Percentiles rank a stretch among this genome's conserved stretches.
These are phyloP conservation scores for Hippocampus abdominalis DNA, from an alignment of 2,113 vertebrate genomes.

Conservation along the genomic window DNA sequence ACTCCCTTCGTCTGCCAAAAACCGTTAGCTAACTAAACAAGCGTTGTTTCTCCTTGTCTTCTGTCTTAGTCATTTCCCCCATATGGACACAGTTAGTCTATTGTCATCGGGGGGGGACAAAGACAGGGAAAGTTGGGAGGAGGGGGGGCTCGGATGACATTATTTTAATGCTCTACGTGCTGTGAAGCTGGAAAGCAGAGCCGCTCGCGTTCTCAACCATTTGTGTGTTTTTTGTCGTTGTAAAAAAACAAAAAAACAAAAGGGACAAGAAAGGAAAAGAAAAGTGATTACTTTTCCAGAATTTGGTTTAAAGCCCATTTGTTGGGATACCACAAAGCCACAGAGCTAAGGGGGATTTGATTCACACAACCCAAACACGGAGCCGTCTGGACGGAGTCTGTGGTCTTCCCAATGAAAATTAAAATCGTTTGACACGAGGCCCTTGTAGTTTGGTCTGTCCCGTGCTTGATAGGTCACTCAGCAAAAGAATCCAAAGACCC, in stretches of 20 bases:
- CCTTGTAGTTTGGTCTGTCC: background rate
- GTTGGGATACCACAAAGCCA: conserved; percentile 65
- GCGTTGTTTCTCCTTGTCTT: conserved; percentile 13
- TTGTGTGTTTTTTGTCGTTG: conserved; percentile 41
- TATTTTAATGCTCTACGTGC: conserved; percentile 39
- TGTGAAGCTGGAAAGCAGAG: conserved; percentile 41
- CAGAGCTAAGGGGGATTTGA: conserved; percentile 54
- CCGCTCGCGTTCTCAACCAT: conserved; percentile 42
- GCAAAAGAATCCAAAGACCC: conserved; percentile 25
- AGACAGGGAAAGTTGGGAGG: conserved; percentile 19
- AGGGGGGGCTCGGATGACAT: conserved; percentile 32
- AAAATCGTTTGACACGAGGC: background rate
- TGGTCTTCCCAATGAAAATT: conserved; percentile 49
- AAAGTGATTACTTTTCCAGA: conserved; percentile 41
- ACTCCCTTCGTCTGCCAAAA: conserved; percentile 48
- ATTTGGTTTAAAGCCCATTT: conserved; percentile 38
- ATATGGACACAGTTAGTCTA: conserved; percentile 60
- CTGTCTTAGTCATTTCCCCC: conserved; percentile 40
- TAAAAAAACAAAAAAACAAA: conserved; percentile 14
- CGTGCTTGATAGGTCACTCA: background rate
- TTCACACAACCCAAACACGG: conserved; percentile 61
- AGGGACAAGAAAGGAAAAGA: conserved; percentile 8
- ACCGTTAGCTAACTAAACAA: conserved; percentile 60
- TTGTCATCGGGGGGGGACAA: conserved; percentile 56
- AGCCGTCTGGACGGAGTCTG: conserved; percentile 74